Conservation (phyloP, 2,888 invertebrate genomes). For the Chydorus sphaericus region DNA sequence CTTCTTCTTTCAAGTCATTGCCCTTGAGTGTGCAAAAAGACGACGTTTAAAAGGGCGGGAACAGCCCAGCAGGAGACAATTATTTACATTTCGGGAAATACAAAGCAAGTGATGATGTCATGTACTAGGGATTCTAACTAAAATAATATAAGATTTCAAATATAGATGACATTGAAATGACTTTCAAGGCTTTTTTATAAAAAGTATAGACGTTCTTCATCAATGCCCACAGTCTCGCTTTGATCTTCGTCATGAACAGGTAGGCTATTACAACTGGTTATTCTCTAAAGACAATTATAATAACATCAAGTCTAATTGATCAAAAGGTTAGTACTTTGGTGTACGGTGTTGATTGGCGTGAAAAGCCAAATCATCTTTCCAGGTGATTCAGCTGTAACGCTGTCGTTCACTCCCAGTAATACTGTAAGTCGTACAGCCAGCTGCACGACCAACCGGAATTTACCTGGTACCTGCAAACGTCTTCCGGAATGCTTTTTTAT, state of each 20-base stretch:
- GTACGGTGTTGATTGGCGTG: not conserved
- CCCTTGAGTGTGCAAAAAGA: too few relatives aligned
- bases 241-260: not conserved
- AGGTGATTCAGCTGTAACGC: not conserved
- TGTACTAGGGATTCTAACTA: not conserved
- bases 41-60: too few relatives aligned
- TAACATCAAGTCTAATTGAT: not conserved
- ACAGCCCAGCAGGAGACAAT: too few relatives aligned
- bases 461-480: slow-evolving; percentile 25
- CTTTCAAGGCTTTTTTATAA: not conserved
- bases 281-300: not conserved
- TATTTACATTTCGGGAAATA: too few relatives aligned
- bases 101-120: too few relatives aligned
- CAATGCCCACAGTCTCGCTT: not conserved
- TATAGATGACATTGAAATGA: too few relatives aligned
- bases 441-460: slow-evolving; percentile 23
- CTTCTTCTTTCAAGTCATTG: too few relatives aligned
- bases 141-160: too few relatives aligned
- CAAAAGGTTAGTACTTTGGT: not conserved
- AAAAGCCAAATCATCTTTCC: slow-evolving; percentile 3
- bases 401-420: not conserved
- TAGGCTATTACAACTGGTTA: too few relatives aligned
- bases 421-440: too few relatives aligned
- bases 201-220: not conserved
- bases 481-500: slow-evolving; percentile 28